Base-by-base conservation (phyloP, 2,113 vertebrate genomes). In the Alligator sinensis region DNA sequence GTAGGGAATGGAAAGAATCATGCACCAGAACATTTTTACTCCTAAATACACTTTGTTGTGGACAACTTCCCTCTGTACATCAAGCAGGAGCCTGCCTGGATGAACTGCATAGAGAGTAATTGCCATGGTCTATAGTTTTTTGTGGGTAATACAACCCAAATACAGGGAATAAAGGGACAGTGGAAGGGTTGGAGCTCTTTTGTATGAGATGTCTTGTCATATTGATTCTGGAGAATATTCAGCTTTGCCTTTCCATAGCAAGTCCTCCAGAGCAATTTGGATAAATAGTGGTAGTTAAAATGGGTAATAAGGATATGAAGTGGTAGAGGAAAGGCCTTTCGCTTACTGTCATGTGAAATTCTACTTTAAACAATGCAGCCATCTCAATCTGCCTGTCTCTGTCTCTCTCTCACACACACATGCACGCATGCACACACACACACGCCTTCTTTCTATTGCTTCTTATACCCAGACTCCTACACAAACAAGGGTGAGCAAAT, bases 11-110 rank as follows among this genome's bases (percentile, higher is more conserved):
- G 28, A 54, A 25, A 14, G 17, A 92, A 1, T 1, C 11, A 47
- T 0, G 2, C 12, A 62, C 4, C 2, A 75, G 24, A 2, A 1
- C 19, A 91, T 77, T 80, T 21, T 82, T 9, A 14, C n/a, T 77
- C 13, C 18, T 62, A 24, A 2, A 9, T 76, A 8, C 0, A 0
- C 1, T 34, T 5, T 3, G 0, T 0, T 78, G 11, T 62, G 25
- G 24, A 24, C 61, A 62, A 22, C 61, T 62, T 25, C 61, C 22
- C 21, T 47, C 34, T 25, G 34, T n/a, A 19, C 61, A 7, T 61
- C 61, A 85, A 34, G n/a, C 34, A 13, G 28, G 84, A 81, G 61
- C 19, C 38, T 17, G 61, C 55, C 64, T 81, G 80, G 78, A 93
- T 28, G 9, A 18, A 60, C 14, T 30, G 24, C 74, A 17, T 3